phyloP scores from a whole-genome alignment of 2,888 invertebrate genomes.

The Hydrotaea cyrtoneurina region DNA sequence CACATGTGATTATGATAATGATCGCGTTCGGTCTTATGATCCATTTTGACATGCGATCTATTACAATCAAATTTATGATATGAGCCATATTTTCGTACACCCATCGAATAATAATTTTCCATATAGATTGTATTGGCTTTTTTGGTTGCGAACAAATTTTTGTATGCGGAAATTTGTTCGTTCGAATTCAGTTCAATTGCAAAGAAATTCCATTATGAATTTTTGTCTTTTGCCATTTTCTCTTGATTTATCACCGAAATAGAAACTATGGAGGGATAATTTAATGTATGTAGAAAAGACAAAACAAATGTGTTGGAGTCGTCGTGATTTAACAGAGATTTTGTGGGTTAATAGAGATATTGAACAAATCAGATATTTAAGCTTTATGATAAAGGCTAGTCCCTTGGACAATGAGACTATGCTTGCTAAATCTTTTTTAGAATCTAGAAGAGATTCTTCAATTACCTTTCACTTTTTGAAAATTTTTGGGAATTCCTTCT shows the following conservation, averaged over 20 bases:
- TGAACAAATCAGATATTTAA: too few species aligned
- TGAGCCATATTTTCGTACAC: conserved; percentile 38
- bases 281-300: too few species aligned
- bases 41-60: conserved; percentile 62
- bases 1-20: conserved; percentile 3
- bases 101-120: conserved; percentile 24
- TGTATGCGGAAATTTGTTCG: neutral
- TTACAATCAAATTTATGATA: conserved; percentile 64
- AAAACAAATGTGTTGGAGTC: too few species aligned
- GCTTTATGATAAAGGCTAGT: too few species aligned
- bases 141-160: neutral
- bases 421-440: too few species aligned
- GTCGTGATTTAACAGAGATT: too few species aligned
- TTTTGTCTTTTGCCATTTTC: neutral
- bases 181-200: neutral
- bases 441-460: too few species aligned
- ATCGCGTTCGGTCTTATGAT: conserved; percentile 33
- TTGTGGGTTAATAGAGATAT: too few species aligned
- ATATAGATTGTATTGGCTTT: neutral
- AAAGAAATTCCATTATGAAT: neutral
- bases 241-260: neutral
- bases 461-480: too few species aligned
- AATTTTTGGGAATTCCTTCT: too few species aligned
- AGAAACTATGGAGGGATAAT: too few species aligned
- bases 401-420: too few species aligned